A percentile compares a stretch with the other conserved stretches of the same genome.
Conservation (phyloP, 2,797 vertebrate genomes). For the Cynopterus sphinx region DNA sequence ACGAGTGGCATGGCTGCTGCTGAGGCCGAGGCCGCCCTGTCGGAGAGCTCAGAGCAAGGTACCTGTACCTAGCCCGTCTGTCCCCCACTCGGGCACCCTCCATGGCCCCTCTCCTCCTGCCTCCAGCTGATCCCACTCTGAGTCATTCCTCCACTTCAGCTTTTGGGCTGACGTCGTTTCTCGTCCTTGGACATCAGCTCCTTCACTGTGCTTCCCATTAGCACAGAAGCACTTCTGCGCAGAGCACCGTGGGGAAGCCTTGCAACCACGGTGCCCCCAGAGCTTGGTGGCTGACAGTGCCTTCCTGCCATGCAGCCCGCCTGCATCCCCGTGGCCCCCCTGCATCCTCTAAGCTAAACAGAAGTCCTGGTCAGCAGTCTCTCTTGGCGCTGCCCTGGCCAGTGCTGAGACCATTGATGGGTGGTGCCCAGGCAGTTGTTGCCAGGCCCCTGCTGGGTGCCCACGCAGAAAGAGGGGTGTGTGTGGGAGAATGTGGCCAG, state of each 20-base stretch:
- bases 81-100: neutral
- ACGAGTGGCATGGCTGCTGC: constrained; percentile 71
- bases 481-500: too few relatives aligned
- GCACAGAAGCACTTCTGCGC: neutral
- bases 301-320: neutral
- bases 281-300: neutral
- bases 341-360: neutral
- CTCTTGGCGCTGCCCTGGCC: neutral
- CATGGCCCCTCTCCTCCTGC: fast-evolving
- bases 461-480: neutral
- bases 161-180: neutral
- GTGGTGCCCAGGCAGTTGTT: fast-evolving
- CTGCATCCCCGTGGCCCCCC: neutral
- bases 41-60: constrained; percentile 59
- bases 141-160: neutral
- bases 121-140: neutral
- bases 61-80: fast-evolving
- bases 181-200: neutral
- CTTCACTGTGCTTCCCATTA: neutral
- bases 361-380: neutral
- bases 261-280: neutral
- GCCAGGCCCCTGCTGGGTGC: neutral
- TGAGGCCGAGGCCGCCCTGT: fast-evolving
- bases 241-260: neutral
- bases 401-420: neutral